Conservation (phyloP, 2,888 invertebrate species). For the Ormyrus rosae region DNA sequence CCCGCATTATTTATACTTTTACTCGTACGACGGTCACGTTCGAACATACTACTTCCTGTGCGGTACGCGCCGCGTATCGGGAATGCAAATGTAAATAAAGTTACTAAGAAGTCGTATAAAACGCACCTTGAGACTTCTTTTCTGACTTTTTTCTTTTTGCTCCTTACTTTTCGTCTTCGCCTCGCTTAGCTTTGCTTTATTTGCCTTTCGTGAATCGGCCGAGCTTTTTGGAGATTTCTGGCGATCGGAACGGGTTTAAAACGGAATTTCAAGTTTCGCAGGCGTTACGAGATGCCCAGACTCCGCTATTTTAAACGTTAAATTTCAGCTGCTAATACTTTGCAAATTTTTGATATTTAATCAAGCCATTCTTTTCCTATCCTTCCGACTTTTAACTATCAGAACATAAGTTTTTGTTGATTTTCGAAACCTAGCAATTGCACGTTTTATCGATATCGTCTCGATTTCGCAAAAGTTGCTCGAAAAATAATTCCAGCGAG, state of each 20-base stretch:
- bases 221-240: too few species aligned
- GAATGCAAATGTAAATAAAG: conserved; percentile 69
- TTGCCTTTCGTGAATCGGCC: too few species aligned
- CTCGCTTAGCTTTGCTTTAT: background rate
- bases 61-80: conserved; percentile 64
- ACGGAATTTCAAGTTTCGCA: too few species aligned
- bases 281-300: too few species aligned
- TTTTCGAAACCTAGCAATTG: too few species aligned
- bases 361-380: too few species aligned
- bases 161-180: background rate
- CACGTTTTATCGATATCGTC: background rate
- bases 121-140: conserved; percentile 48
- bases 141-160: conserved; percentile 1
- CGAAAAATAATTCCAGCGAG: background rate
- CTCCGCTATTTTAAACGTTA: too few species aligned
- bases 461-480: background rate
- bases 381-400: too few species aligned
- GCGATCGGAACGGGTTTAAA: too few species aligned
- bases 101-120: conserved; percentile 62
- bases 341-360: too few species aligned
- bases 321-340: too few species aligned
- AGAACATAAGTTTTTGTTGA: too few species aligned
- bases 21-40: conserved; percentile 69
- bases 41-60: conserved; percentile 70
- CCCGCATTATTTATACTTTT: conserved; percentile 67